Evolutionary conservation across 2,113 vertebrate genomes (phyloP).

Genomic region (Ascaphus truei): DNA sequence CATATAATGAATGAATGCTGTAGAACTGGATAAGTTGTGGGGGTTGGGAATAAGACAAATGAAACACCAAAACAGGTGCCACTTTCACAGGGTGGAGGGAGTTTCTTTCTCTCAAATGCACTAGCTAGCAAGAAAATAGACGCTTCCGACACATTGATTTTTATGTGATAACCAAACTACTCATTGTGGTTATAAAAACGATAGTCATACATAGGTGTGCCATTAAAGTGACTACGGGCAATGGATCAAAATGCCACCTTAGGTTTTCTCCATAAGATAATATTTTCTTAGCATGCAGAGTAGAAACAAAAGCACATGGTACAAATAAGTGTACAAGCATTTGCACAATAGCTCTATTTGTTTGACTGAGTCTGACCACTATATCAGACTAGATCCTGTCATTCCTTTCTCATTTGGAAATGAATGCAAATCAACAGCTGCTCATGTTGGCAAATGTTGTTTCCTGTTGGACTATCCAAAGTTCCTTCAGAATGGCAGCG

Average conservation of each 20-base stretch:
- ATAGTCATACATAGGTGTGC: neutral
- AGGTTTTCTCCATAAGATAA: neutral
- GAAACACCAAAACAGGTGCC: too few species aligned
- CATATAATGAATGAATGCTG: too few species aligned
- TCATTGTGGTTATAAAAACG: too few species aligned
- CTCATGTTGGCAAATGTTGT: conserved; percentile 64
- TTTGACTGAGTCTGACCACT: conserved; percentile 49
- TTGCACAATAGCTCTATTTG: conserved; percentile 36
- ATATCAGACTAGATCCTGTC: conserved; percentile 51
- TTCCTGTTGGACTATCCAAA: conserved; percentile 60
- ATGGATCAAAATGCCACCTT: neutral
- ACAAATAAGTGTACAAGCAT: conserved; percentile 39
- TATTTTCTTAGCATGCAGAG: conserved; percentile 38
- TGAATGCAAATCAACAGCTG: conserved; percentile 65
- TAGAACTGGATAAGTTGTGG: too few species aligned
- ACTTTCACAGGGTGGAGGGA: too few species aligned
- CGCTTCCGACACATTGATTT: too few species aligned
- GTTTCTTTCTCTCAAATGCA: too few species aligned
- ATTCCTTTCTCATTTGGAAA: conserved; percentile 56
- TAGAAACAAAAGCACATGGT: conserved; percentile 32
- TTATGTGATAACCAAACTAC: too few species aligned
- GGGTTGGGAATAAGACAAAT: too few species aligned
- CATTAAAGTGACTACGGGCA: neutral
- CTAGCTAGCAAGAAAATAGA: too few species aligned
- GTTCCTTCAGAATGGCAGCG: conserved; percentile 9